A percentile compares a stretch with the other conserved stretches of the same genome.
Conservation (phyloP, 2,888 invertebrate genomes). For the Lasioglossum zephyrum region DNA sequence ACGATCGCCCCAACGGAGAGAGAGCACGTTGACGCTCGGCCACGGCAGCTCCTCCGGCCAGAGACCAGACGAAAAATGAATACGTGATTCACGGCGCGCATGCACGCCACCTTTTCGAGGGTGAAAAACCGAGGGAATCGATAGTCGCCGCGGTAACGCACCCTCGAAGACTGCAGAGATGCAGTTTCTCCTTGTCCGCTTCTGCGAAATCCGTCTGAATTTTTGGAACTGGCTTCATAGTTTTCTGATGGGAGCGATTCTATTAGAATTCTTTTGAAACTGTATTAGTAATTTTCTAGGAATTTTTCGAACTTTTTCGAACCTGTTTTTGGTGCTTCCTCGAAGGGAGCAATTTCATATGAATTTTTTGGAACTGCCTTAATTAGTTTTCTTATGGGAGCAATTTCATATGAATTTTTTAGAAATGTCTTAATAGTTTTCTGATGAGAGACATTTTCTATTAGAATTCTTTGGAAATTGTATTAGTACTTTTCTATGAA, state of each 20-base stretch:
- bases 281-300: too few relatives aligned
- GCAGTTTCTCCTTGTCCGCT: neutral
- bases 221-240: too few relatives aligned
- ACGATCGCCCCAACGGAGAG: conserved; percentile 69
- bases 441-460: too few relatives aligned
- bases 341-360: too few relatives aligned
- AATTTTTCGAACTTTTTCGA: too few relatives aligned
- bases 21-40: conserved; percentile 74
- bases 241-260: too few relatives aligned
- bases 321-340: neutral
- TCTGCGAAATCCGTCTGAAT: neutral
- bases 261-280: too few relatives aligned
- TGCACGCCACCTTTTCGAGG: conserved; percentile 71
- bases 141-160: conserved; percentile 43
- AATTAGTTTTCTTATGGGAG: neutral
- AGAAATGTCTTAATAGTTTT: too few relatives aligned
- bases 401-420: neutral
- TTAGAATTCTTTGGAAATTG: too few relatives aligned
- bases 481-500: too few relatives aligned
- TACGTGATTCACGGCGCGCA: conserved; percentile 76
- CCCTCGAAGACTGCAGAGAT: conserved; percentile 8
- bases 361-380: neutral
- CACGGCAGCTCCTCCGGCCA: conserved; percentile 52
- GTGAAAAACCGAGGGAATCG: conserved; percentile 57
- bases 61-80: conserved; percentile 75